Base-by-base conservation (phyloP, 2,888 invertebrate genomes). In the Agonum fuliginosum region DNA sequence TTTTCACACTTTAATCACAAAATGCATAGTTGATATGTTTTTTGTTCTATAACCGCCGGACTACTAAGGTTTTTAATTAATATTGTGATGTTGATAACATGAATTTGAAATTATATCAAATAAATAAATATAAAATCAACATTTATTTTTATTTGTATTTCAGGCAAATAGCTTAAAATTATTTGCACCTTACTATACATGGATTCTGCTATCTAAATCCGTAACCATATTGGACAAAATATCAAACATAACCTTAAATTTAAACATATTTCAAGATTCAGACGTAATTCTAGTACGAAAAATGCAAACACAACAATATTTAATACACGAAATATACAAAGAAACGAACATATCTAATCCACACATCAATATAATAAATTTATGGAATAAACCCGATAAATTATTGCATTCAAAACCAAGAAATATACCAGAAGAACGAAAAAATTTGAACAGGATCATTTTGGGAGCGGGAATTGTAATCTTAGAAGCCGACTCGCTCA, bases 381-480 rank as follows among this genome's bases (percentile, higher is more conserved):
- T 20, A 19, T 67, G 67, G 67, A 37, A 2, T 1, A 10, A 17
- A 14, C 0, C 0, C 3, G 12, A 41, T 1, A 22, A 41, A 22
- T 41, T 67, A 5, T 12, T 17, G 8, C 10, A 19, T n/a, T 19
- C 12, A 0, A 41, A 67, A 67, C 1, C 1, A 12, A 10, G 22
- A n/a, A 5, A 41, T 22, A 12, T 41, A n/a, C 41, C 87, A 5
- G 74, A 85, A 46, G 83, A 88, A 71, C 84, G 90, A 80, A 80
- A 83, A 10, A 82, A 90, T 82, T 83, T 90, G 27, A 79, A 85
- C 6, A 85, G 86, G 58, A 83, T 83, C 46, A 84, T 85, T 80
- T 85, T 90, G 17, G 86, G 86, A 22, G 86, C 89, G 19, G 88
- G 88, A 76, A 88, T 88, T 78, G 90, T 90, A 1, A 81, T 90